These are phyloP conservation scores for Desmophyllum pertusum DNA, from an alignment of 92 coral and sea anemone genomes.

Conservation along the genomic window DNA sequence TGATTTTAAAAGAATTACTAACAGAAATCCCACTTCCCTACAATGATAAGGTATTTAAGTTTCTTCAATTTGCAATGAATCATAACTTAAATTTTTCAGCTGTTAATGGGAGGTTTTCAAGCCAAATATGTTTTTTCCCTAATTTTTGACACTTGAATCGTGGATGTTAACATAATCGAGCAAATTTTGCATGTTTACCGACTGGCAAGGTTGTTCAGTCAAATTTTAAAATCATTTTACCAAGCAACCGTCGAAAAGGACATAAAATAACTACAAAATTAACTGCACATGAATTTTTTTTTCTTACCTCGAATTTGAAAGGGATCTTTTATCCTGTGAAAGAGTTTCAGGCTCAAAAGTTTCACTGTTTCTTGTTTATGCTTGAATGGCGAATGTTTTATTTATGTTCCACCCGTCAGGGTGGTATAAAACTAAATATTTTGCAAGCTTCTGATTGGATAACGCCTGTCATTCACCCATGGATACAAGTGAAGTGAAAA, in stretches of 20 bases:
- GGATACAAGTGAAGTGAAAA: neutral
- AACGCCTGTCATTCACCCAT: neutral
- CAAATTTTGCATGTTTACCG: constrained; percentile 1
- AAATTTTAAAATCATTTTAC: neutral
- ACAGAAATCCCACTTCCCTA: neutral
- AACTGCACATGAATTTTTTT: neutral
- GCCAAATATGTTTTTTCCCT: neutral
- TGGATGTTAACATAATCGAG: constrained; percentile 2
- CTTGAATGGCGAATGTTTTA: constrained; percentile 35
- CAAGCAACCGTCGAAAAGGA: neutral
- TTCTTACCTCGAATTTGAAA: constrained; percentile 1
- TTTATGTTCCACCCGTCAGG: constrained; percentile 35
- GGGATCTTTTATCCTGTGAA: neutral
- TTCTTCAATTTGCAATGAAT: neutral
- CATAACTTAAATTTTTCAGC: neutral
- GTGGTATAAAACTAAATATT: neutral
- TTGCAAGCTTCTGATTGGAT: constrained; percentile 14
- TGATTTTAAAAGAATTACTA: neutral
- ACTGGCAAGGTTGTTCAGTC: neutral
- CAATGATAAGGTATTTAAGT: neutral
- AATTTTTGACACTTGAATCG: neutral
- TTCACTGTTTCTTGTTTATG: constrained; percentile 21
- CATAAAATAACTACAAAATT: neutral
- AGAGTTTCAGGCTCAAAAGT: constrained; percentile 13
- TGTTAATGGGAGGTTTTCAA: neutral